Evolutionary conservation across 2,888 invertebrate genomes (phyloP).

Genomic region (Pterobdella sp.): DNA sequence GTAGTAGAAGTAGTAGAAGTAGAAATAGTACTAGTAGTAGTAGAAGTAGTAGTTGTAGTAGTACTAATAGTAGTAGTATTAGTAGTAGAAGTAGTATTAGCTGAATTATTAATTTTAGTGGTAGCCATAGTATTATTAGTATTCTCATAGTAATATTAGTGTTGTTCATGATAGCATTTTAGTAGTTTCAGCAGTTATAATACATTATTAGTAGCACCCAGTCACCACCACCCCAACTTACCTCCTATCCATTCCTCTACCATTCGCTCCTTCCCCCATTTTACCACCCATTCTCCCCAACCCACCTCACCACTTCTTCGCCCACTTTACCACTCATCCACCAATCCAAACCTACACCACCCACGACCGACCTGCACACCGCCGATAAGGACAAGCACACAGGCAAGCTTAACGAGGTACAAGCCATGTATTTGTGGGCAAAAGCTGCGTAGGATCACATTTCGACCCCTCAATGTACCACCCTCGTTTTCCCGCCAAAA

Average conservation of each 20-base stretch:
- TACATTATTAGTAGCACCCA: too few relatives aligned
- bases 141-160: too few relatives aligned
- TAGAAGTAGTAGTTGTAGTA: not conserved
- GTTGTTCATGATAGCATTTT: too few relatives aligned
- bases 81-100: not conserved
- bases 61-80: not conserved
- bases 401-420: slow-evolving; percentile 75
- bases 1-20: not conserved
- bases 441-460: slow-evolving; percentile 69
- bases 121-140: too few relatives aligned
- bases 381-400: slow-evolving; percentile 60
- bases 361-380: slow-evolving; percentile 52
- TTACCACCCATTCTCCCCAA: not conserved
- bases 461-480: slow-evolving; percentile 65
- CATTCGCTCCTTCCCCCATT: not conserved
- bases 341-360: not conserved
- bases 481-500: slow-evolving; percentile 65
- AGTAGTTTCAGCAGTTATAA: too few relatives aligned
- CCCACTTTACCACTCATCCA: not conserved
- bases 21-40: not conserved
- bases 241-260: not conserved
- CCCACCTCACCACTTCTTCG: not conserved
- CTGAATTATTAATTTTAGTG: too few relatives aligned
- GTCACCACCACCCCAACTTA: not conserved
- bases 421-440: slow-evolving; percentile 82